These are phyloP conservation scores for Forbesichthys agassizii DNA, from an alignment of 2,113 vertebrate species.

Conservation along the genomic window DNA sequence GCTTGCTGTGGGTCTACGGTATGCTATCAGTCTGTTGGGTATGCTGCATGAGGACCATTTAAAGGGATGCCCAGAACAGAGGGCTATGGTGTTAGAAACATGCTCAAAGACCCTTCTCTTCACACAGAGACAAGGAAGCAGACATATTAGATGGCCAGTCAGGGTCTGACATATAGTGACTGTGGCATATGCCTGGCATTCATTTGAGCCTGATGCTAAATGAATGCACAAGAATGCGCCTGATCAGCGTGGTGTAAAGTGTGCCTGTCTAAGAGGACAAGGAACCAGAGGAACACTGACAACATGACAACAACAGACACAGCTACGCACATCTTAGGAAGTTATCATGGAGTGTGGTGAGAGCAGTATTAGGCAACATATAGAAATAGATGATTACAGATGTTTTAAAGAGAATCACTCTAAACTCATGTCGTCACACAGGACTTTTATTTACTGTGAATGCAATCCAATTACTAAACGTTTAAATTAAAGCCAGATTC, in stretches of 20 bases:
- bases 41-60: constrained; percentile 74
- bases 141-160: constrained; percentile 50
- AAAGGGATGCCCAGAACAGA: constrained; percentile 80
- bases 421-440: constrained; percentile 33
- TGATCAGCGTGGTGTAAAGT: constrained; percentile 19
- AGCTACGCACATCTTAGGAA: constrained; percentile 32
- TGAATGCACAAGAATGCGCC: constrained; percentile 67
- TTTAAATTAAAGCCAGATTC: neutral
- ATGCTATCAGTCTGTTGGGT: constrained; percentile 43
- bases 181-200: constrained; percentile 55
- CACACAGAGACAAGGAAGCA: constrained; percentile 71
- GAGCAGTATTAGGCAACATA: constrained; percentile 45
- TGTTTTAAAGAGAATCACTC: constrained; percentile 63
- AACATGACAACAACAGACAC: constrained; percentile 61
- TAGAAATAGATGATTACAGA: constrained; percentile 55
- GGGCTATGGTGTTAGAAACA: constrained; percentile 64
- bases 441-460: constrained; percentile 40
- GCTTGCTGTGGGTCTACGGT: constrained; percentile 40
- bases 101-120: constrained; percentile 59
- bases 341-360: constrained; percentile 25
- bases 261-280: neutral
- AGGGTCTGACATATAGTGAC: constrained; percentile 61
- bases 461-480: constrained; percentile 28
- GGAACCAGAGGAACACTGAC: constrained; percentile 19
- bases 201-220: constrained; percentile 58